Evolutionary conservation across 2,797 vertebrate species (phyloP), one percentile per base, ranked within the genome.

Genomic region (Sorex maritimensis): DNA sequence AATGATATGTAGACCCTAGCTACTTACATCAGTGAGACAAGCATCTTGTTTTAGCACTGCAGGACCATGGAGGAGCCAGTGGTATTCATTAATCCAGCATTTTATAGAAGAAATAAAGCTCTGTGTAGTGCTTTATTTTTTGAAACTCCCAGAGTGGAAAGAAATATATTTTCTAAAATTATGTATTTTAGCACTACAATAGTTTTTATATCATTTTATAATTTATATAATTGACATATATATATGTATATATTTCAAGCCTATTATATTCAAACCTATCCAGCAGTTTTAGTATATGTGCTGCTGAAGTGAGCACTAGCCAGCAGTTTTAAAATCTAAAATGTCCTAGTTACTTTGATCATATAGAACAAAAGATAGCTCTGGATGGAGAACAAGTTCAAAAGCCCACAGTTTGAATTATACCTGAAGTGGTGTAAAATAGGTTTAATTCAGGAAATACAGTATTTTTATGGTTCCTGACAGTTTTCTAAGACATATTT

Each of bases 321-420:
- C 41, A 87, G n/a, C 78, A 78, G 24, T 86, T 92, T 90, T 58
- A 80, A 84, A 61, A 21, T 67, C 80, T 91, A 11, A 77, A 88
- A 71, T 77, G 69, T n/a, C 71, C 79, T 87, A 55, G 30, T 92
- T 86, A 1, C n/a, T 67, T 81, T 80, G 63, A 72, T 1, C 86
- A 30, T 92, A 9, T 88, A 69, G 86, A 92, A 86, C 34, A 88
- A 84, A 89, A 19, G 24, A 34, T 5, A 77, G 6, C 55, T 75
- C 7, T 89, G 73, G 41, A 61, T 94, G n/a, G 30, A n/a, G 67
- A 80, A 86, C 12, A 8, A 28, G 10, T 92, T 85, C 4, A 65
- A 19, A 92, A 94, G n/a, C 88, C 34, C 14, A 71, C 15, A 72
- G 2, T n/a, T 81, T 81, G 87, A 90, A 11, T 86, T 95, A 72